Conservation (phyloP, 1,140 invertebrate genomes). For the Aricia agestis region DNA sequence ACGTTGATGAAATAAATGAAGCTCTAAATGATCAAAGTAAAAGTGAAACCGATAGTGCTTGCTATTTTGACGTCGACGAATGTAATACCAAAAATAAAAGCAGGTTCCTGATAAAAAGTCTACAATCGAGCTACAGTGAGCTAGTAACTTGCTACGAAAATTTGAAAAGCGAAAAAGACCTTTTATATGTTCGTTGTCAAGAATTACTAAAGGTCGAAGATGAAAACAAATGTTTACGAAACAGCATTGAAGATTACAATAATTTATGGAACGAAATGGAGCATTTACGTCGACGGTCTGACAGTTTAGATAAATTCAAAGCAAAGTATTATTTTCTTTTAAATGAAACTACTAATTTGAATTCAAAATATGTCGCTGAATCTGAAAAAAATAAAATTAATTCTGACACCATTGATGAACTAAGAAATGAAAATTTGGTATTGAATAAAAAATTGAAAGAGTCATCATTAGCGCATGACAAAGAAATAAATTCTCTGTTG, state of each 20-base stretch:
- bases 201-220: conserved; percentile 55
- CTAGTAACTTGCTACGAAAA: conserved; percentile 57
- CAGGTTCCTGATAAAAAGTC: conserved; percentile 52
- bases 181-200: conserved; percentile 45
- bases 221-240: conserved; percentile 47
- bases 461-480: conserved; percentile 48
- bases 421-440: conserved; percentile 53
- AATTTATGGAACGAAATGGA: conserved; percentile 62
- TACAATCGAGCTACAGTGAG: conserved; percentile 61
- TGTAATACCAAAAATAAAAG: conserved; percentile 53
- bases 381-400: conserved; percentile 58
- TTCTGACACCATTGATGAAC: conserved; percentile 42
- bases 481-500: conserved; percentile 53
- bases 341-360: conserved; percentile 57
- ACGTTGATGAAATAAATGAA: conserved; percentile 65
- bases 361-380: conserved; percentile 59
- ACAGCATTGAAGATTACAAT: conserved; percentile 55
- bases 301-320: conserved; percentile 57
- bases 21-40: conserved; percentile 49
- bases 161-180: conserved; percentile 57
- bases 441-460: conserved; percentile 59
- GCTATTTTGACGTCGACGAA: conserved; percentile 32
- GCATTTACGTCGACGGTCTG: conserved; percentile 54
- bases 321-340: conserved; percentile 54
- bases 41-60: conserved; percentile 32